Conservation (phyloP, 2,797 vertebrate genomes). For the Rhinella marina region DNA sequence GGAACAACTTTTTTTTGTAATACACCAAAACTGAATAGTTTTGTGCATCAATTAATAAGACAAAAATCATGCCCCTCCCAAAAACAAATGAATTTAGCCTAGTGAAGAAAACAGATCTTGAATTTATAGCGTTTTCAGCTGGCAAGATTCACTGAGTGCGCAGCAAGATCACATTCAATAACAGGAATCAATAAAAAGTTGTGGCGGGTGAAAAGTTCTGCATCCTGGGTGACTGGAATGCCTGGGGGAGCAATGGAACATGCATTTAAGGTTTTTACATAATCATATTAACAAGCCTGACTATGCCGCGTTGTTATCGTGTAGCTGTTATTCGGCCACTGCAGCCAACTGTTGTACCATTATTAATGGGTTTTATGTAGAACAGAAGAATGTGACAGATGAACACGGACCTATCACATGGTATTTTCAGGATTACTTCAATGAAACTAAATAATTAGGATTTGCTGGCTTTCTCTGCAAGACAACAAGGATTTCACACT, state of each 20-base stretch:
- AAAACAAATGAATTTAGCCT: background rate
- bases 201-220: background rate
- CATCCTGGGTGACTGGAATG: background rate
- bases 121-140: background rate
- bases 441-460: constrained; percentile 41
- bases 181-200: background rate
- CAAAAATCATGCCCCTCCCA: background rate
- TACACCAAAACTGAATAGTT: background rate
- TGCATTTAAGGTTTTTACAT: constrained; percentile 18
- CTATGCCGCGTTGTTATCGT: background rate
- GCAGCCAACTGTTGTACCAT: constrained; percentile 18
- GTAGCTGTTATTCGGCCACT: constrained; percentile 3
- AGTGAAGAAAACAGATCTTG: background rate
- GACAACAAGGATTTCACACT: constrained; percentile 48
- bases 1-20: background rate
- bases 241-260: background rate
- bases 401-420: constrained; percentile 35
- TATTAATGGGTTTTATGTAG: constrained; percentile 39
- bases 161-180: background rate
- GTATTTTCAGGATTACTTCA: constrained; percentile 31
- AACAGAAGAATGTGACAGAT: constrained; percentile 40
- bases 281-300: constrained; percentile 28
- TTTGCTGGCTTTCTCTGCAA: constrained; percentile 24
- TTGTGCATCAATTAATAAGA: background rate
- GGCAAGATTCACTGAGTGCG: background rate